Base-by-base conservation (phyloP, 2,888 invertebrate genomes). In the Lithophane semibrunnea region DNA sequence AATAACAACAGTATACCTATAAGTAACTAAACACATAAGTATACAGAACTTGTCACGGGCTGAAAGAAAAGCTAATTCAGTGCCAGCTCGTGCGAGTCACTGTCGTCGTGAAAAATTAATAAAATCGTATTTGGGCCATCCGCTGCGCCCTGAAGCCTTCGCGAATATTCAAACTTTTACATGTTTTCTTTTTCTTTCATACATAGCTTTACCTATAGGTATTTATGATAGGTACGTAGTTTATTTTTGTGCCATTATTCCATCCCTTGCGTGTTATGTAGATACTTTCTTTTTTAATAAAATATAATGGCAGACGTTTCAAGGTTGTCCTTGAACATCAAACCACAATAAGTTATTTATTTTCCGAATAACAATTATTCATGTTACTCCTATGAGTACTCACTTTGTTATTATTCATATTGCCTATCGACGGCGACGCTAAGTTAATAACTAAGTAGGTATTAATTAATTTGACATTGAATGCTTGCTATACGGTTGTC, bases 61-160 rank as follows among this genome's bases (percentile, higher is more conserved):
- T 92, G 91, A 96, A 96, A 95, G 95, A 95, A 94, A 93, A 91
- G 89, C 88, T 86, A 92, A 93, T 93, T 92, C 95, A 93, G 96
- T 96, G 90, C 96, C 96, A 96, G 95, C 91, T 89, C 88, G 96
- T 95, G 88, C 96, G 90, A 94, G 95, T 93, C 95, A 88, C 95
- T 94, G 95, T 94, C 92, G 92, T 90, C 93, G 86, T 96, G 96
- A 96, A 96, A 96, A 96, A 96, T 96, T 94, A 94, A 95, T 95
- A 95, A 95, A 96, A 93, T 93, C 88, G 92, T 93, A 95, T 96
- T 93, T 92, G 93, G 95, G 95, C 92, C 95, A 93, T 90, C 92
- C 91, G 89, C 86, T 87, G 86, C 87, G 89, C 91, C 88, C 89
- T 87, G 87, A 87, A 91, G 91, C 89, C 90, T 91, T 92, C 83